Conservation (phyloP, 2,888 invertebrate genomes). For the Drosophila nigritarsus region DNA sequence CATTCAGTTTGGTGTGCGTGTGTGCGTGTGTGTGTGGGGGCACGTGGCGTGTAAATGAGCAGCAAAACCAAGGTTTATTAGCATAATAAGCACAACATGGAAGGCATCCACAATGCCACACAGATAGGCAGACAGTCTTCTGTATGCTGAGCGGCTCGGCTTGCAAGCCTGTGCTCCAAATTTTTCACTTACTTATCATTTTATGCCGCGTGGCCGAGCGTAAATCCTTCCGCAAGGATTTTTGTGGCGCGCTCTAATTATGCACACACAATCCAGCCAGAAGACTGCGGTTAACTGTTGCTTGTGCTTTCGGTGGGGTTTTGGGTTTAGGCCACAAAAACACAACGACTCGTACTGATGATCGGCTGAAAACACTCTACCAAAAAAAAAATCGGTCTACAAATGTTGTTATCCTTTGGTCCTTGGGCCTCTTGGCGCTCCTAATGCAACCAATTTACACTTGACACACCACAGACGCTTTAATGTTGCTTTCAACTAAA, state of each 20-base stretch:
- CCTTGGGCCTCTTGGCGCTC: background rate
- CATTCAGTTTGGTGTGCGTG: constrained; percentile 22
- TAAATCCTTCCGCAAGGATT: constrained; percentile 72
- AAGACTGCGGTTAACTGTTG: constrained; percentile 38
- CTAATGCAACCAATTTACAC: constrained; percentile 4
- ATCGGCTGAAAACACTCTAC: constrained; percentile 2
- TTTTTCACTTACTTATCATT: constrained; percentile 77
- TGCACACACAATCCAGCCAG: constrained; percentile 36
- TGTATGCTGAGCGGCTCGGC: background rate
- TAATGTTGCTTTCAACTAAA: constrained; percentile 1
- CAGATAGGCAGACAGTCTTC: background rate
- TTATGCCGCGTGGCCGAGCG: constrained; percentile 75
- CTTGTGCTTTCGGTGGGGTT: constrained; percentile 2
- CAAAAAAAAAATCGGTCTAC: too few relatives aligned
- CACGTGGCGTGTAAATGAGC: constrained; percentile 57
- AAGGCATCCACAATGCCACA: constrained; percentile 25
- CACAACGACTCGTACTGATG: background rate
- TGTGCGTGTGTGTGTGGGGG: constrained; percentile 24
- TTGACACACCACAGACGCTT: background rate
- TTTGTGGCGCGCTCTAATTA: constrained; percentile 44
- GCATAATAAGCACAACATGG: constrained; percentile 59
- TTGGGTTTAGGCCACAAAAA: background rate
- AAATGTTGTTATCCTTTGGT: background rate
- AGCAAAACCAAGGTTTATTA: constrained; percentile 55
- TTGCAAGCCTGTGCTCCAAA: constrained; percentile 1